phyloP scores from a whole-genome alignment of 35 echinoderm and acorn worm genomes.

The Apostichopus japonicus region DNA sequence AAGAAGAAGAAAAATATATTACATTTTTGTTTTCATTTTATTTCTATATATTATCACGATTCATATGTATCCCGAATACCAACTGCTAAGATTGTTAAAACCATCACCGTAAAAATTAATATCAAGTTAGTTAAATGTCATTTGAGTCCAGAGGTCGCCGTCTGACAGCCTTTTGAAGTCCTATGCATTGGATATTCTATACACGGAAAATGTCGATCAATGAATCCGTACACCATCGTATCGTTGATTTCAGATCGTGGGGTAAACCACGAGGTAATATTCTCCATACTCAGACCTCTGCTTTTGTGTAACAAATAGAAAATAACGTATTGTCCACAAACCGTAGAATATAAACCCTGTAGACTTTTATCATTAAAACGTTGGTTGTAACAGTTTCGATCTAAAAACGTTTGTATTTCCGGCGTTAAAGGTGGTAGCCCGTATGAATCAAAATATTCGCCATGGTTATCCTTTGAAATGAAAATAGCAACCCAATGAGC shows the following conservation, averaged over 20 bases:
- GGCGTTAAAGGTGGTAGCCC: background rate
- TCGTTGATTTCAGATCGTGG: background rate
- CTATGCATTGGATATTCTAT: background rate
- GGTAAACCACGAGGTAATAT: constrained; percentile 20
- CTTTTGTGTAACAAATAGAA: constrained; percentile 19
- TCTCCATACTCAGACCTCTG: constrained; percentile 14
- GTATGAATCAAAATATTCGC: constrained; percentile 29
- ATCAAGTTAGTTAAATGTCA: too few relatives aligned
- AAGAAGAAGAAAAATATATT: too few relatives aligned
- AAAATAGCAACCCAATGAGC: constrained; percentile 24
- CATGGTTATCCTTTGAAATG: background rate
- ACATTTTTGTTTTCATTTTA: too few relatives aligned
- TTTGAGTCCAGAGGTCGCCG: too few relatives aligned
- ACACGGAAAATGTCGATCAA: constrained; percentile 10
- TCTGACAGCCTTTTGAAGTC: too few relatives aligned
- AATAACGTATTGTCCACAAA: constrained; percentile 32
- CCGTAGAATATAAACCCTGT: background rate
- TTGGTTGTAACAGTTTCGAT: background rate
- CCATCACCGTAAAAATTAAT: too few relatives aligned
- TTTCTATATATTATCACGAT: too few relatives aligned
- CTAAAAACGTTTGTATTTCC: background rate
- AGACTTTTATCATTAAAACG: background rate
- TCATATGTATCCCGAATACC: too few relatives aligned
- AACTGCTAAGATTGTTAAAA: too few relatives aligned
- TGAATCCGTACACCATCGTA: background rate